Conservation (phyloP, 2,113 vertebrate species). For the Dinomys branickii region DNA sequence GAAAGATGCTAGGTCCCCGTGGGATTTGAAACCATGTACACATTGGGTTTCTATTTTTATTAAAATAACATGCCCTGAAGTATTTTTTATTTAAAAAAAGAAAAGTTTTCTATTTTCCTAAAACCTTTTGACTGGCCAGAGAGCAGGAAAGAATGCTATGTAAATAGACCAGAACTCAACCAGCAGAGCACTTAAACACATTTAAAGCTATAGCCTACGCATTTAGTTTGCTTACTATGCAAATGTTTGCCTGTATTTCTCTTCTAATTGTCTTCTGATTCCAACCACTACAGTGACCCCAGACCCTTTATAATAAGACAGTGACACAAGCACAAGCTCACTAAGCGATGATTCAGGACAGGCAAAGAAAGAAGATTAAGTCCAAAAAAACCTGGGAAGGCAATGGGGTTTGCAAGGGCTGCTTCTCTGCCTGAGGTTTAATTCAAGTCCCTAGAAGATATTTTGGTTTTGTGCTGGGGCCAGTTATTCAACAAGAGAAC, state of each 20-base stretch:
- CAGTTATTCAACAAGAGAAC: not conserved
- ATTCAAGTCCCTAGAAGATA: not conserved
- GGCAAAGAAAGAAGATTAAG: not conserved
- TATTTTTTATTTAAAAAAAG: not conserved
- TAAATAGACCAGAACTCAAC: slow-evolving; percentile 11
- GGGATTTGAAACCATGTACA: not conserved
- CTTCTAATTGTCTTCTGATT: not conserved
- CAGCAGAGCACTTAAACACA: not conserved
- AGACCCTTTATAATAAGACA: not conserved
- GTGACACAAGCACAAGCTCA: not conserved
- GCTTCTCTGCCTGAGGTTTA: not conserved
- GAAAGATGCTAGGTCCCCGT: not conserved
- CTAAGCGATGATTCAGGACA: not conserved
- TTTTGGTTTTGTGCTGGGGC: not conserved
- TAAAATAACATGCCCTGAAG: slow-evolving; percentile 44
- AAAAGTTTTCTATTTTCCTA: slow-evolving; percentile 44
- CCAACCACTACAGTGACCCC: not conserved
- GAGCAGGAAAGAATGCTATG: not conserved
- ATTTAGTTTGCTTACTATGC: not conserved
- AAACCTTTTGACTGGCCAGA: not conserved
- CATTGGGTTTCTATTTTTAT: slow-evolving; percentile 58
- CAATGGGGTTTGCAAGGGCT: not conserved
- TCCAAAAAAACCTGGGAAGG: not conserved
- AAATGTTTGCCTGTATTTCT: not conserved
- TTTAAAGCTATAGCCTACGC: not conserved